These are phyloP conservation scores for Hydrolagus affinis DNA, from an alignment of 2,113 vertebrate genomes.

Conservation along the genomic window DNA sequence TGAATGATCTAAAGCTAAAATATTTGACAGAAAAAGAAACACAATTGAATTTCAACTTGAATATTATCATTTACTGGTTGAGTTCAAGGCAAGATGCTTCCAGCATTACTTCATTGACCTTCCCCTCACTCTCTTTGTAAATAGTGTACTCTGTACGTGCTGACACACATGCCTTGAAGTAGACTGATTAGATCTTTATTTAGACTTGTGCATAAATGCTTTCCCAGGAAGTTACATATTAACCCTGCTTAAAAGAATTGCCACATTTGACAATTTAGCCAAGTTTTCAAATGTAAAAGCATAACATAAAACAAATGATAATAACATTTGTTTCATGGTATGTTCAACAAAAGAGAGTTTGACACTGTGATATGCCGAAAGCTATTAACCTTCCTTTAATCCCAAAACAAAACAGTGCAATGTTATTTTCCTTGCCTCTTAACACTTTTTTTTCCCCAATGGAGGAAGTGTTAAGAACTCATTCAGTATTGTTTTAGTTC, in stretches of 20 bases:
- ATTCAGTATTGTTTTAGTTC: neutral
- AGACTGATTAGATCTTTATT: constrained; percentile 25
- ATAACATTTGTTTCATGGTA: too few species aligned
- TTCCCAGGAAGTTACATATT: constrained; percentile 26
- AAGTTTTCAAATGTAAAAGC: neutral
- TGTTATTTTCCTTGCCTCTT: neutral
- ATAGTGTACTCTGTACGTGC: constrained; percentile 16
- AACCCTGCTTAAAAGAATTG: constrained; percentile 4
- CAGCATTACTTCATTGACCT: constrained; percentile 9
- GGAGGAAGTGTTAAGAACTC: neutral
- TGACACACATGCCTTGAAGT: neutral
- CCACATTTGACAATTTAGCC: neutral
- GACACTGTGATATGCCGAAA: neutral
- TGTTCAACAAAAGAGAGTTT: neutral
- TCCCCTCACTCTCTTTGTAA: constrained; percentile 16
- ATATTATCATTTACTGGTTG: neutral
- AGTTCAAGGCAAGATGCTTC: neutral
- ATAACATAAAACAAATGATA: neutral
- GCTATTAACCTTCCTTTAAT: neutral
- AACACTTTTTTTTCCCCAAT: neutral
- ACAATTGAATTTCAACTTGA: too few species aligned
- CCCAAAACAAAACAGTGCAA: neutral
- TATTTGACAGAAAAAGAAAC: too few species aligned
- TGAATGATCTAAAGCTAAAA: too few species aligned
- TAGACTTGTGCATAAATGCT: constrained; percentile 17